Percentiles rank a stretch among this genome's conserved stretches.
Evolutionary conservation across 2,888 invertebrate genomes (phyloP).

Genomic region (Formica aserva): DNA sequence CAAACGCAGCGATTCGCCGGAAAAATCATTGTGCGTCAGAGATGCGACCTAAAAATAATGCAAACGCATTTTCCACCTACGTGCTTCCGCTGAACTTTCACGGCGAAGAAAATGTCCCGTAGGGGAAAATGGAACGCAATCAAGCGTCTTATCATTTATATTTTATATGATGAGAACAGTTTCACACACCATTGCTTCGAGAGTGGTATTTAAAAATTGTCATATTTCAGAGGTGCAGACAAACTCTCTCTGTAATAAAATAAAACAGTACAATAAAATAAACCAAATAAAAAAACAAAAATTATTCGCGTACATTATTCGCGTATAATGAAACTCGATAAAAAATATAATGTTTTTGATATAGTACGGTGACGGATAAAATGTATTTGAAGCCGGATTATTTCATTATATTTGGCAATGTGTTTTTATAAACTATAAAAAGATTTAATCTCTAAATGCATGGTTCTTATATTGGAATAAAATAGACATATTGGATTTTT

Average conservation of each 20-base stretch:
- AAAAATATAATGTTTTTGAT: neutral
- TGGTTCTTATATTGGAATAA: slow-evolving; percentile 7
- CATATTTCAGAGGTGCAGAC: neutral
- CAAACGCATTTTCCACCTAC: slow-evolving; percentile 38
- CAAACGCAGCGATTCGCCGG: neutral
- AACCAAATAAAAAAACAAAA: neutral
- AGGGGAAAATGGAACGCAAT: slow-evolving; percentile 17
- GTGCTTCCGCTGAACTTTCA: slow-evolving; percentile 21
- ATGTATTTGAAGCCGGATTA: neutral
- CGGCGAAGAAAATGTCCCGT: slow-evolving; percentile 6
- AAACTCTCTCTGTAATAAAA: neutral
- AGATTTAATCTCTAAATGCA: slow-evolving; percentile 21
- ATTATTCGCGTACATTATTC: neutral
- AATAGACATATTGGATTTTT: slow-evolving; percentile 2
- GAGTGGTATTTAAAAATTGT: slow-evolving; percentile 18
- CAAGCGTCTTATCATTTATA: slow-evolving; percentile 33
- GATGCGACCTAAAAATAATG: slow-evolving; percentile 39
- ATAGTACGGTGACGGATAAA: neutral
- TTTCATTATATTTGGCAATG: neutral
- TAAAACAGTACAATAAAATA: neutral
- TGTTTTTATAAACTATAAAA: neutral
- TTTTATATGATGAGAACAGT: slow-evolving; percentile 24
- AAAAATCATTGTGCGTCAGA: slow-evolving; percentile 47
- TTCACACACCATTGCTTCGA: slow-evolving; percentile 8
- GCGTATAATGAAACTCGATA: neutral